phyloP scores from a whole-genome alignment of 2,113 vertebrate species.

The Hypocryptadius cinnamomeus region DNA sequence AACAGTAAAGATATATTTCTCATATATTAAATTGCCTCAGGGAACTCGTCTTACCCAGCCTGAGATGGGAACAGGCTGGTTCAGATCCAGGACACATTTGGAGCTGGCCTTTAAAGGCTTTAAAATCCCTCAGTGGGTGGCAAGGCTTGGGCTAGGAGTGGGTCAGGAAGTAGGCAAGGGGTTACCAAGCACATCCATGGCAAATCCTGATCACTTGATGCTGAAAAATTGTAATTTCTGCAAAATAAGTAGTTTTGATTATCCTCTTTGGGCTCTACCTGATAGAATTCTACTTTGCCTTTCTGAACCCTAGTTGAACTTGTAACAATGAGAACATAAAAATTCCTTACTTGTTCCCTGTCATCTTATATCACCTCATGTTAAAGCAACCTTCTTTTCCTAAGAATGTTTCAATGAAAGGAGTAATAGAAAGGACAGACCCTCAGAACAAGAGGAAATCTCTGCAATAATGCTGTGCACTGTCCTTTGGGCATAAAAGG shows the following conservation, averaged over 20 bases:
- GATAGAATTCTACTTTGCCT: background rate
- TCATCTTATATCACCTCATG: background rate
- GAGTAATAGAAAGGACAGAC: background rate
- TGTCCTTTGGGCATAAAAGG: background rate
- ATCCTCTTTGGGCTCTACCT: background rate
- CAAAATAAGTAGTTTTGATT: background rate
- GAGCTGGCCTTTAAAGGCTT: background rate
- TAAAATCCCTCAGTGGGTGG: background rate
- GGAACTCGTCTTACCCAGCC: background rate
- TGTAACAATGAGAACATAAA: background rate
- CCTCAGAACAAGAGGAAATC: background rate
- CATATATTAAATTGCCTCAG: background rate
- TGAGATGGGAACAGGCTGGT: background rate
- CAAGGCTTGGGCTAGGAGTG: background rate
- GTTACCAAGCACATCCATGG: background rate
- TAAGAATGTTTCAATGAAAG: background rate
- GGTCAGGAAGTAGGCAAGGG: background rate
- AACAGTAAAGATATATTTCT: background rate
- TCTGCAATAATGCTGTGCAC: background rate
- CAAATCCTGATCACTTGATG: background rate
- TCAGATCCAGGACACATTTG: background rate
- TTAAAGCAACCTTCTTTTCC: background rate
- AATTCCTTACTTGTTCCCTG: background rate
- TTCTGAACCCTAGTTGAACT: background rate
- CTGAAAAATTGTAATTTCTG: background rate